These are phyloP conservation scores for Eristalis tenax DNA, from an alignment of 2,888 invertebrate genomes.

Conservation along the genomic window DNA sequence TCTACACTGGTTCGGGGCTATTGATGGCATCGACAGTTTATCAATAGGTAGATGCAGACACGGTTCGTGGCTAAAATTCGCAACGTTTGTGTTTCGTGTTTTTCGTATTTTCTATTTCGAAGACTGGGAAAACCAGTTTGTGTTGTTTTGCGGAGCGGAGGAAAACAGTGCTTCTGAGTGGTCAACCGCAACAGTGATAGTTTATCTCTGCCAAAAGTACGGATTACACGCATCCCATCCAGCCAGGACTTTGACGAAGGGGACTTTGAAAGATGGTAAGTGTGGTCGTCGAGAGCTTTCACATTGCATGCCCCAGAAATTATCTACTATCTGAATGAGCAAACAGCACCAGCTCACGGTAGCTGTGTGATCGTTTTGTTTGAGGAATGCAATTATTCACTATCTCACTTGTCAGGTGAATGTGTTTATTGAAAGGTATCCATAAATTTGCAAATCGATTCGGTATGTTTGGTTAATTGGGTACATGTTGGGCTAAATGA, in stretches of 20 bases:
- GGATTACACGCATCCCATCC: background rate
- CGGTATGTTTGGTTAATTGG: background rate
- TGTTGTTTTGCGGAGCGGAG: background rate
- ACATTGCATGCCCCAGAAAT: background rate
- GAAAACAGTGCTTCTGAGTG: background rate
- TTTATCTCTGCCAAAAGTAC: background rate
- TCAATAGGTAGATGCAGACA: constrained; percentile 51
- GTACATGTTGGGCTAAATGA: background rate
- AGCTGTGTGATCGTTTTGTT: background rate
- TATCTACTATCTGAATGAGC: background rate
- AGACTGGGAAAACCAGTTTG: background rate
- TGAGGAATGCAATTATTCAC: background rate
- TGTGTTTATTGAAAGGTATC: background rate
- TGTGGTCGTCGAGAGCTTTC: background rate
- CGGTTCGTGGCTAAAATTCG: constrained; percentile 39
- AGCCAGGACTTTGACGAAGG: background rate
- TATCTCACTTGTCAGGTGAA: constrained; percentile 29
- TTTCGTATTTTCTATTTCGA: background rate
- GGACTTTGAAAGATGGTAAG: constrained; percentile 33
- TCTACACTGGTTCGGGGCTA: constrained; percentile 1
- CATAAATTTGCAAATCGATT: background rate
- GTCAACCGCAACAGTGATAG: background rate
- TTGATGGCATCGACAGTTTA: constrained; percentile 62
- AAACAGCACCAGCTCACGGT: background rate
- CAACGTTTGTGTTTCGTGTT: background rate